These are phyloP conservation scores for Silurus aristotelis DNA, from an alignment of 2,797 vertebrate species.

Conservation along the genomic window DNA sequence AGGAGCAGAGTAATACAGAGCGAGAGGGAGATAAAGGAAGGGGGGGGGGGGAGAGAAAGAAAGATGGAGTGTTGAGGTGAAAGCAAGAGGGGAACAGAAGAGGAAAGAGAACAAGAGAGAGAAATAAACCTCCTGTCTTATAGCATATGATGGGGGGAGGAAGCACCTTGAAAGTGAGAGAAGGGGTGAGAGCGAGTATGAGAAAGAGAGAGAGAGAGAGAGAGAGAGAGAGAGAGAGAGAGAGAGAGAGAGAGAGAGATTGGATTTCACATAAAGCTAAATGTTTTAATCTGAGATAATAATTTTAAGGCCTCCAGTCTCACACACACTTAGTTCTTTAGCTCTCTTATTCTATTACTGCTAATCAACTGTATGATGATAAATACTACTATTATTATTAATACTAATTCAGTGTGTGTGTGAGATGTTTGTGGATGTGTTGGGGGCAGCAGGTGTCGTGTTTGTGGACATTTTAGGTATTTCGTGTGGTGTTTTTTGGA, in stretches of 20 bases:
- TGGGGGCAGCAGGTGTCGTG: too few species aligned
- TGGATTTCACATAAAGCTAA: background rate
- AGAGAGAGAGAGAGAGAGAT: background rate
- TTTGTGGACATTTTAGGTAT: too few species aligned
- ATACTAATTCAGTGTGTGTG: background rate
- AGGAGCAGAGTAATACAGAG: conserved; percentile 35
- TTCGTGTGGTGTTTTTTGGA: too few species aligned
- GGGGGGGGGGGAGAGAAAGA: conserved; percentile 20
- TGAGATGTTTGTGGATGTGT: too few species aligned
- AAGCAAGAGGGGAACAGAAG: conserved; percentile 15
- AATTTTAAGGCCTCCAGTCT: background rate
- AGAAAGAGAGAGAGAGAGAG: background rate
- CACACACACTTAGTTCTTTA: too few species aligned
- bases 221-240: background rate
- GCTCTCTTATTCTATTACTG: background rate
- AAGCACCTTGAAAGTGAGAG: background rate
- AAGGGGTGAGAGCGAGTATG: background rate
- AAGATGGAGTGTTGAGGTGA: conserved; percentile 2
- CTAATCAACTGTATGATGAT: background rate
- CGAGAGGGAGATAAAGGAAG: conserved; percentile 41
- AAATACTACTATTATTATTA: background rate
- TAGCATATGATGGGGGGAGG: conserved; percentile 60
- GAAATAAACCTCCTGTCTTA: conserved; percentile 60
- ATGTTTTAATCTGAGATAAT: background rate
- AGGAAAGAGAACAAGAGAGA: conserved; percentile 35